Base-by-base conservation (phyloP, 1,140 invertebrate species). In the Aphidius ervi region DNA sequence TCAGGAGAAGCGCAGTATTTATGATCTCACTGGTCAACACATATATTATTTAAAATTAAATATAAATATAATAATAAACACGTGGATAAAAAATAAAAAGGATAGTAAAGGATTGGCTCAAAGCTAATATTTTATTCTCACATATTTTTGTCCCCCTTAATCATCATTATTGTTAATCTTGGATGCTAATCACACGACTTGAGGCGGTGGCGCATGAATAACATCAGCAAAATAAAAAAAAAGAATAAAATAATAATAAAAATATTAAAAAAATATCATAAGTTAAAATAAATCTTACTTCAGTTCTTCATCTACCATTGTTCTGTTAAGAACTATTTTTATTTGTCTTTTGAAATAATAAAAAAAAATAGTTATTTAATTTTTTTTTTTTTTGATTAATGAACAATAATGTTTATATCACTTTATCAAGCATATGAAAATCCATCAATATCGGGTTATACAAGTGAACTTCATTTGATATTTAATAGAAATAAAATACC, bases 351-450 rank as follows among this genome's bases (percentile, higher is more conserved):
- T 16, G 16, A 16, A 16, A 16, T 16, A 16, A 16, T 16, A 0
- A 16, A 16, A 16, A 16, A 16, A 16, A 16, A 1, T 16, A 16
- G 16, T 16, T 16, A 16, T 56, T 20, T 59, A 42, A 16, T 59
- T 16, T 59, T 59, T n/a, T 52, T 31, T 31, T 4, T 31, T 31
- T 31, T 31, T 31, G 4, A 31, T 31, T 31, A 31, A 31, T 31
- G 23, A 31, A 31, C 2, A 54, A 68, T 50, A 9, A 79, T 79
- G 76, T 75, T 71, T 60, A 70, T 79, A 67, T 68, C 72, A 9
- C 60, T 78, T n/a, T 79, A 79, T 62, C 77, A 79, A 53, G 73
- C 70, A 40, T 77, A 74, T 58, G 63, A 77, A 50, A 74, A 73
- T 62, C 61, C 70, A 55, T 59, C 60, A 9, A 64, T 67, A 1